Percentiles rank a stretch among this genome's conserved stretches.
Conservation (phyloP, 2,797 vertebrate species). For the Adelosebastes latens region DNA sequence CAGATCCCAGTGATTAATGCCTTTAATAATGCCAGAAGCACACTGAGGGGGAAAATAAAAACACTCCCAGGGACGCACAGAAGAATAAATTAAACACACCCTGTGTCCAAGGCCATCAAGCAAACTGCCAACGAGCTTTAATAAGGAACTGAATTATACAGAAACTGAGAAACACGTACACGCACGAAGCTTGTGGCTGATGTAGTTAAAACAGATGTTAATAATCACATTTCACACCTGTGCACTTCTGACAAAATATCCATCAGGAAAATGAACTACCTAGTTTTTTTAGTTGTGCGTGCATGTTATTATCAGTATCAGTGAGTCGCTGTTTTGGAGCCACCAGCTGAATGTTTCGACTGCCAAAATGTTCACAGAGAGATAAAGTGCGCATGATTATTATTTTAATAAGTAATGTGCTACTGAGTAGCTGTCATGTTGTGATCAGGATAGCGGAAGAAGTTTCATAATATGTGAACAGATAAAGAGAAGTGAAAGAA, state of each 20-base stretch:
- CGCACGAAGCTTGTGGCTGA: neutral
- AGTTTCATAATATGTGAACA: neutral
- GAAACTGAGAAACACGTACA: neutral
- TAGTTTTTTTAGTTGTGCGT: conserved; percentile 4
- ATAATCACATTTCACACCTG: conserved; percentile 62
- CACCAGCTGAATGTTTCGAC: neutral
- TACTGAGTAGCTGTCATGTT: neutral
- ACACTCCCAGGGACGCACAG: conserved; percentile 51
- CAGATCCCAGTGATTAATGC: conserved; percentile 73
- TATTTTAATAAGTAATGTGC: neutral
- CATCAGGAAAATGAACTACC: conserved; percentile 31
- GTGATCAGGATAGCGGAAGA: neutral
- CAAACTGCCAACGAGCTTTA: conserved; percentile 75
- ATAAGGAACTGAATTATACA: conserved; percentile 66
- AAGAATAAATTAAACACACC: conserved; percentile 65
- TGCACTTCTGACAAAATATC: conserved; percentile 9
- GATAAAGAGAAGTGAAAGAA: neutral
- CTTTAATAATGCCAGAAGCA: conserved; percentile 77
- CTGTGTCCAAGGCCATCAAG: conserved; percentile 64
- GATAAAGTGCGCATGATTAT: neutral
- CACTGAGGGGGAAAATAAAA: conserved; percentile 61
- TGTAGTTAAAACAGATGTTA: conserved; percentile 47
- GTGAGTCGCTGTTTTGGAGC: neutral
- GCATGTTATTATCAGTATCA: neutral
- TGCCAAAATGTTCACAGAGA: neutral